Conservation (phyloP, 92 coral and sea anemone species). For the Bergia sp. region DNA sequence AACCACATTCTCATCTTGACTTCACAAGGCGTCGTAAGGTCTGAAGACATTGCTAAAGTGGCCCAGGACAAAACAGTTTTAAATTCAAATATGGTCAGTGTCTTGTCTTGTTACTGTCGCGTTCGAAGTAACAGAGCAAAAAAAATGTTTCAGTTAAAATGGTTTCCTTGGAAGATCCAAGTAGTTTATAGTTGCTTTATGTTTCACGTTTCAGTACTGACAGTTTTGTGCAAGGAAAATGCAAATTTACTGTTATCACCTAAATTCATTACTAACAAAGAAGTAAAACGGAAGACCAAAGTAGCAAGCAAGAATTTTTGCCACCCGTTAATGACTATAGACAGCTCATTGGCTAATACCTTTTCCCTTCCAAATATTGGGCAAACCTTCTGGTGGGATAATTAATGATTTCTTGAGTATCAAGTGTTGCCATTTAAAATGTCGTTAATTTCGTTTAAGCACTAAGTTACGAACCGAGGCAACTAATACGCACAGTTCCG, state of each 20-base stretch:
- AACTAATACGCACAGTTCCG: neutral
- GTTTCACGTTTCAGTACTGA: neutral
- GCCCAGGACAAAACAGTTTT: slow-evolving; percentile 7
- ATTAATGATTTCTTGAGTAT: slow-evolving; percentile 39
- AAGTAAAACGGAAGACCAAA: slow-evolving; percentile 4
- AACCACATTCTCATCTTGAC: slow-evolving; percentile 78
- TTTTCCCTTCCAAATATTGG: slow-evolving; percentile 11
- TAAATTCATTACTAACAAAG: no score
- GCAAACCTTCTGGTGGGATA: slow-evolving; percentile 3
- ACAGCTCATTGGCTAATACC: slow-evolving; percentile 14
- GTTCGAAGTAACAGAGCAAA: neutral
- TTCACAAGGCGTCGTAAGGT: slow-evolving; percentile 75
- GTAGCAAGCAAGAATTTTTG: neutral
- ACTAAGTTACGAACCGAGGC: slow-evolving; percentile 13
- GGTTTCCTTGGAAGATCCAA: neutral
- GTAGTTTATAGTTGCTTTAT: neutral
- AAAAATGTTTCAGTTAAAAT: neutral
- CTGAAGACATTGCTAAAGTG: slow-evolving; percentile 62
- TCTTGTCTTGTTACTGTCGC: neutral
- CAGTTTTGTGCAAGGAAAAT: neutral
- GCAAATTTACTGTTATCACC: neutral
- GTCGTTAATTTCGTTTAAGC: slow-evolving; percentile 32
- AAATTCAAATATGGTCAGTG: slow-evolving; percentile 41
- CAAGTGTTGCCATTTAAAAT: slow-evolving; percentile 42
- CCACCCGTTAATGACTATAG: slow-evolving; percentile 14